A percentile compares a stretch with the other conserved stretches of the same genome.
Evolutionary conservation across 2,113 vertebrate species (phyloP).

Genomic region (Calidris pugnax): DNA sequence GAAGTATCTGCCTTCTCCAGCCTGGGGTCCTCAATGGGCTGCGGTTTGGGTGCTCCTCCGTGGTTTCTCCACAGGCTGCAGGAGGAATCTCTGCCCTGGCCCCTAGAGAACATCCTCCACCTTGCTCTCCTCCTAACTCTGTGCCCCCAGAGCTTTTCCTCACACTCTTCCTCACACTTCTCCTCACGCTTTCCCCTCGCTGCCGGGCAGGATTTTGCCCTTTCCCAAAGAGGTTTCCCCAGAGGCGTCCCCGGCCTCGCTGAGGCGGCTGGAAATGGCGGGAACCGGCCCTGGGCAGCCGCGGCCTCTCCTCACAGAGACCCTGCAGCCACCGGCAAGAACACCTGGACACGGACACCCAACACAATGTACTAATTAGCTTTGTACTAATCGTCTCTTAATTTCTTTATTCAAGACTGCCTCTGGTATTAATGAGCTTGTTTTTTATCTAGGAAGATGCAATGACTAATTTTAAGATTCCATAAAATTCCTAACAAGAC

Average conservation of each 20-base stretch:
- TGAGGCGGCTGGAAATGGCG: background rate
- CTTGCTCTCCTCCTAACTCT: rapidly evolving
- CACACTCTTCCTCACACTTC: background rate
- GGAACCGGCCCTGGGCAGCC: background rate
- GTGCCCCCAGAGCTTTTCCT: background rate
- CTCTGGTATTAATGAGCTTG: background rate
- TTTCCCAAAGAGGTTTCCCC: rapidly evolving
- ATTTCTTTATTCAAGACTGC: background rate
- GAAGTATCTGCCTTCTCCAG: background rate
- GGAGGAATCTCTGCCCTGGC: background rate
- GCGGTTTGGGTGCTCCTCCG: too few relatives aligned
- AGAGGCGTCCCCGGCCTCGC: rapidly evolving
- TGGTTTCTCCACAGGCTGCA: background rate
- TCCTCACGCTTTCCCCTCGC: background rate
- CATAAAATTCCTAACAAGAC: background rate
- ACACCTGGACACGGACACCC: rapidly evolving
- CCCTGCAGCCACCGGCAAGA: background rate
- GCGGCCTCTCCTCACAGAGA: background rate
- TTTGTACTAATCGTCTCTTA: background rate
- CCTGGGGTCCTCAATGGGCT: rapidly evolving
- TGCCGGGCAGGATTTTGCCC: background rate
- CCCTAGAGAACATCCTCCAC: background rate
- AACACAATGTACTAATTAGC: background rate
- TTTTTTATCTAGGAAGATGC: background rate
- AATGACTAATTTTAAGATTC: background rate